Evolutionary conservation across 2,113 vertebrate genomes (phyloP).

Genomic region (Aramus guarauna): DNA sequence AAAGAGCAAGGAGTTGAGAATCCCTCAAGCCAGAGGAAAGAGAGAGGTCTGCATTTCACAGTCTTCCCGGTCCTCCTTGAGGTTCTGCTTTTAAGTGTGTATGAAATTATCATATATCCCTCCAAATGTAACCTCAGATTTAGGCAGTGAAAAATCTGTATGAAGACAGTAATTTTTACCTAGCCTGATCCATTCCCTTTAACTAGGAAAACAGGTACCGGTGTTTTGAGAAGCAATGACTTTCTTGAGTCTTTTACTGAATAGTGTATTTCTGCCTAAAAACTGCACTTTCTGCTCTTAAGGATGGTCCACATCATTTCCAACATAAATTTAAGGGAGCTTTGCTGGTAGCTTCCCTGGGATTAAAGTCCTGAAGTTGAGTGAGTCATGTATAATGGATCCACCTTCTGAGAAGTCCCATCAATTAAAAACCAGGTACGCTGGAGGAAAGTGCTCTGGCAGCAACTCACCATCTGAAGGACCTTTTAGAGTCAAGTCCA

Average conservation of each 20-base stretch:
- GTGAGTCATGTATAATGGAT: neutral
- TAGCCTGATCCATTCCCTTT: neutral
- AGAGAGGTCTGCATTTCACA: neutral
- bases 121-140: neutral
- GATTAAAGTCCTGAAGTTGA: neutral
- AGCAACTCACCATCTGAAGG: neutral
- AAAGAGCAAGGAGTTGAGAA: neutral
- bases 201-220: neutral
- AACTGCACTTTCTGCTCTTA: neutral
- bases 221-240: neutral
- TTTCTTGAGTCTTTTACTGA: neutral
- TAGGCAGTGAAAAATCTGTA: neutral
- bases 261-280: neutral
- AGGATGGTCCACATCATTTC: neutral
- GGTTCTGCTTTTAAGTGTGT: neutral
- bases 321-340: neutral
- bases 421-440: neutral
- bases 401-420: neutral
- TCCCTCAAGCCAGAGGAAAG: neutral
- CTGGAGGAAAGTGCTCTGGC: neutral
- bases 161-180: neutral
- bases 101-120: neutral
- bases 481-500: neutral
- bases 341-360: neutral
- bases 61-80: neutral